Evolutionary conservation across 1,140 invertebrate genomes (phyloP), one percentile per base, ranked within the genome.

Genomic region (Palaemon carinicauda): DNA sequence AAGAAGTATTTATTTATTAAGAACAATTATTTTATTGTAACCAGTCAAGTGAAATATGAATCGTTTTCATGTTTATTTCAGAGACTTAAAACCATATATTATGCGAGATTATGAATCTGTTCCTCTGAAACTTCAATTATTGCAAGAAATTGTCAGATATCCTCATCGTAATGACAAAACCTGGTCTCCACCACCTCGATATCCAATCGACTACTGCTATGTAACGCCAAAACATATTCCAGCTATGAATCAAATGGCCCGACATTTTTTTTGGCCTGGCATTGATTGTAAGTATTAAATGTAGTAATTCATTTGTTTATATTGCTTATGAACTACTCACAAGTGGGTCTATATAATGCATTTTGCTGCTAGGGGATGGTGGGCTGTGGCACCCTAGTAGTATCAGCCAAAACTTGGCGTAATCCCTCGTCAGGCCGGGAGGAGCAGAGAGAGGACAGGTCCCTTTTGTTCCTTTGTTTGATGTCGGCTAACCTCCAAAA

Each of bases 191-290:
- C 87, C 90, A 31, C 85, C 91, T 31, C 82, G 90, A 19, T 91
- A 92, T 17, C 92, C 95, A 1, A 93, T 96, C n/a, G 95, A 97
- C 92, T 98, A 95, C 92, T 96, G 95, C 86, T 98, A 97, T 91
- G 94, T 98, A 1, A 93, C 95, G 50, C 96, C 96, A 10, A 95
- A 97, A 90, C 96, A 97, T 91, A 96, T 98, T 87, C 95, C 96
- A 3, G 95, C 96, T 0, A 94, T 98, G 50, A 98, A 98, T 92
- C 94, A 94, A 75, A 91, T 98, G 14, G 96, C 96, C 78, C 93
- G 94, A 86, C 94, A 95, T 90, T 96, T 95, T 91, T 98, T 98
- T 91, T 98, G 97, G 96, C 95, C 96, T 14, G 96, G 96, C 51
- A 96, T 98, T 87, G 96, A 98, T 92, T 92, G 96, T 97, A 92